Conservation (phyloP, 2,797 vertebrate genomes). For the Coregonus sp. region DNA sequence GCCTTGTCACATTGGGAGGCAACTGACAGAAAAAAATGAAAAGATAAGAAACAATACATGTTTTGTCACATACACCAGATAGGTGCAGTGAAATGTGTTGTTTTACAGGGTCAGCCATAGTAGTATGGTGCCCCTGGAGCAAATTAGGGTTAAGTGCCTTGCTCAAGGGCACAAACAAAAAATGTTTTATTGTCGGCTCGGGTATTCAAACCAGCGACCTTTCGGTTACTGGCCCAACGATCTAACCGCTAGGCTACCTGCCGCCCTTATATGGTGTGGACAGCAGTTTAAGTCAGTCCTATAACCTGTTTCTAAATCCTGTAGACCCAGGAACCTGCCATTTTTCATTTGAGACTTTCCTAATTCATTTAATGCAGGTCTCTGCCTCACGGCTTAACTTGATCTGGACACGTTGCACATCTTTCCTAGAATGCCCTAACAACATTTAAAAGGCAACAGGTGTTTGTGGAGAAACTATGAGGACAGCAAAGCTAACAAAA, state of each 20-base stretch:
- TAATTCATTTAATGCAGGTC: conserved; percentile 8
- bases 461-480: conserved; percentile 7
- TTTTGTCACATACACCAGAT: too few relatives aligned
- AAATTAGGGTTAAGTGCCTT: too few relatives aligned
- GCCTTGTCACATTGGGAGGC: too few relatives aligned
- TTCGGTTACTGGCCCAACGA: too few relatives aligned
- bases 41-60: neutral
- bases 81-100: too few relatives aligned
- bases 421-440: conserved; percentile 45
- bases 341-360: conserved; percentile 13
- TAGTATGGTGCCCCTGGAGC: too few relatives aligned
- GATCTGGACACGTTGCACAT: conserved; percentile 43
- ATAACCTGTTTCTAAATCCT: neutral
- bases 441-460: conserved; percentile 36
- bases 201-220: too few relatives aligned
- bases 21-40: neutral
- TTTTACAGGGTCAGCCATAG: too few relatives aligned
- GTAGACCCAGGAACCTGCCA: neutral
- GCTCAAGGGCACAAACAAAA: too few relatives aligned
- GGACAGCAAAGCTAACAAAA: neutral
- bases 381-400: conserved; percentile 37
- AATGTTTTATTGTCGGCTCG: too few relatives aligned
- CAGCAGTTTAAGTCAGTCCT: neutral
- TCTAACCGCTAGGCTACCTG: neutral
- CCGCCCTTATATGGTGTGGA: neutral